Evolutionary conservation across 2,113 vertebrate genomes (phyloP).

Genomic region (Todiramphus saurophagus): DNA sequence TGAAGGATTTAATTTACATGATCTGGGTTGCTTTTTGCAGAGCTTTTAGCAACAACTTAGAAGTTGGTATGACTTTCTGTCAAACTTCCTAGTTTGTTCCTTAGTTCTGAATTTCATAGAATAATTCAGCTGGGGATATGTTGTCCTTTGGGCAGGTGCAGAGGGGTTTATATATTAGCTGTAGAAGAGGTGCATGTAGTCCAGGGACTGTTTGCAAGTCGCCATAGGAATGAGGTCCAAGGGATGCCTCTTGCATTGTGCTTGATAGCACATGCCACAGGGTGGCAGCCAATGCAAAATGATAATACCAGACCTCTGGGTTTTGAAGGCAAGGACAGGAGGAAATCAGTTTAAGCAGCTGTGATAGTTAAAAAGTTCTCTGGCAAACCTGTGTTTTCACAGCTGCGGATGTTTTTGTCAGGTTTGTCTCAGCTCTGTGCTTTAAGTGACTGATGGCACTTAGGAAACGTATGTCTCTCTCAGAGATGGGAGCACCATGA

Average conservation of each 20-base stretch:
- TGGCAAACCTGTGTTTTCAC: conserved; percentile 66
- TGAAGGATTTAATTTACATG: rapidly evolving
- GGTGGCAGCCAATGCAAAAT: conserved; percentile 70
- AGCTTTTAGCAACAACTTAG: background rate
- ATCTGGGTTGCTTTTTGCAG: background rate
- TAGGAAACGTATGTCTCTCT: conserved; percentile 35
- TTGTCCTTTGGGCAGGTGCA: rapidly evolving
- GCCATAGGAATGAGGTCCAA: background rate
- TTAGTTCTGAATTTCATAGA: background rate
- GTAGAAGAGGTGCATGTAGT: rapidly evolving
- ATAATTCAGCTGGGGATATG: rapidly evolving
- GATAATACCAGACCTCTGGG: background rate
- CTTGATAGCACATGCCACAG: conserved; percentile 7
- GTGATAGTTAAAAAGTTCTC: conserved; percentile 10
- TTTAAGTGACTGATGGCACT: conserved; percentile 59
- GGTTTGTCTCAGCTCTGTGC: conserved; percentile 34
- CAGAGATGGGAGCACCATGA: background rate
- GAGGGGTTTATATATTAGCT: background rate
- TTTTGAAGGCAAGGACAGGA: background rate
- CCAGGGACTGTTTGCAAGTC: background rate
- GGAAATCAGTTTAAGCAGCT: conserved; percentile 49
- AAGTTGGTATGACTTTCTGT: background rate
- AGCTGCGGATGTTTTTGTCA: conserved; percentile 66
- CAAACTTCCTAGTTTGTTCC: background rate
- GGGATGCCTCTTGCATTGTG: background rate